These are phyloP conservation scores for Nebria ingens DNA, from an alignment of 1,140 invertebrate species.

Conservation along the genomic window DNA sequence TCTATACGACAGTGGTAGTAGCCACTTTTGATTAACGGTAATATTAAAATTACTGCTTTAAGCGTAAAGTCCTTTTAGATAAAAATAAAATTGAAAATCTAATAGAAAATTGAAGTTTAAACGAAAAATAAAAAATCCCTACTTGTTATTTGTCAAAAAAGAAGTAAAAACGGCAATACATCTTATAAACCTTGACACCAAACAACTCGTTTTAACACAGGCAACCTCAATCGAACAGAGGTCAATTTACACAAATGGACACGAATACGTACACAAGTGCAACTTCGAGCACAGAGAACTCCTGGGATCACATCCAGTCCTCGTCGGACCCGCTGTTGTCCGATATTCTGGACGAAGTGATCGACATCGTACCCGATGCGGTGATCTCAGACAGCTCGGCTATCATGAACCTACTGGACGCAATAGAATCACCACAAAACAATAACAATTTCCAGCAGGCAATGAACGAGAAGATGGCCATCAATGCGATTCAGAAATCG, in stretches of 20 bases:
- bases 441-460: slow-evolving; percentile 30
- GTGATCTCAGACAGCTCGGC: slow-evolving; percentile 36
- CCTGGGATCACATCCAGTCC: slow-evolving; percentile 35
- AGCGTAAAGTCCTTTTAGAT: too few relatives aligned
- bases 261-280: slow-evolving; percentile 19
- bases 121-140: too few relatives aligned
- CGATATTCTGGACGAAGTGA: slow-evolving; percentile 73
- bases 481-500: slow-evolving; percentile 81
- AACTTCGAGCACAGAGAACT: slow-evolving; percentile 25
- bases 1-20: too few relatives aligned
- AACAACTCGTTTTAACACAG: too few relatives aligned
- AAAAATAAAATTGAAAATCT: too few relatives aligned
- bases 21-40: too few relatives aligned
- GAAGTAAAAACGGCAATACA: too few relatives aligned
- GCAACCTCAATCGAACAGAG: slow-evolving; percentile 18
- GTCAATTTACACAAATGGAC: slow-evolving; percentile 19
- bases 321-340: slow-evolving; percentile 62
- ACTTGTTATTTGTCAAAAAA: too few relatives aligned
- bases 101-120: too few relatives aligned
- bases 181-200: too few relatives aligned
- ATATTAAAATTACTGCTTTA: too few relatives aligned
- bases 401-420: slow-evolving; percentile 40
- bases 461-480: slow-evolving; percentile 69
- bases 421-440: slow-evolving; percentile 33
- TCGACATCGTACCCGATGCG: slow-evolving; percentile 61